phyloP scores from a whole-genome alignment of 2,888 invertebrate genomes.

The Griposia aprilina region DNA sequence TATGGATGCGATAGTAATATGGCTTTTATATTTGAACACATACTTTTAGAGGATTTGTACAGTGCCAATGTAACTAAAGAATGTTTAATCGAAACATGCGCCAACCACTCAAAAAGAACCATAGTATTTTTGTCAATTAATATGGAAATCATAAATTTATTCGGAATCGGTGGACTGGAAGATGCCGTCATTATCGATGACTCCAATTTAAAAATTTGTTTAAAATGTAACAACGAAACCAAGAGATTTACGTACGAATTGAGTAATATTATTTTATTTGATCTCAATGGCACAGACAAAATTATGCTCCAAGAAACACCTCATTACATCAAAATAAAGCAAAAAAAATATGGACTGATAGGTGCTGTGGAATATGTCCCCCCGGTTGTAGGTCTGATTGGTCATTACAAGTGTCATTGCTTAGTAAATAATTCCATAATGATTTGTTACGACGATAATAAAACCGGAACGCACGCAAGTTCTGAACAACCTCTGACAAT shows the following conservation, averaged over 20 bases:
- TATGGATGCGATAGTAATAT: constrained; percentile 9
- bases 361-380: no score
- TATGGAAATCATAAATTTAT: constrained; percentile 9
- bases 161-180: constrained; percentile 15
- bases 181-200: constrained; percentile 12
- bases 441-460: no score
- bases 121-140: neutral
- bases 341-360: no score
- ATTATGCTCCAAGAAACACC: no score
- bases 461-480: no score
- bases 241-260: constrained; percentile 24
- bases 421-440: no score
- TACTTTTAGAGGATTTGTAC: neutral
- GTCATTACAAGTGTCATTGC: no score
- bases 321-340: neutral
- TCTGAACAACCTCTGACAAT: no score
- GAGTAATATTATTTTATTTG: constrained; percentile 8
- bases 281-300: neutral
- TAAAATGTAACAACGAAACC: constrained; percentile 23
- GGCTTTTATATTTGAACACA: constrained; percentile 6
- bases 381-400: no score
- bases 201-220: constrained; percentile 24
- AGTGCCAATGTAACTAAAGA: constrained; percentile 8
- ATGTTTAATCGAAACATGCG: constrained; percentile 2
- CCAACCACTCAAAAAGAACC: constrained; percentile 2